Evolutionary conservation across 2,113 vertebrate genomes (phyloP), one percentile per base, ranked within the genome.

Genomic region (Procavia capensis): DNA sequence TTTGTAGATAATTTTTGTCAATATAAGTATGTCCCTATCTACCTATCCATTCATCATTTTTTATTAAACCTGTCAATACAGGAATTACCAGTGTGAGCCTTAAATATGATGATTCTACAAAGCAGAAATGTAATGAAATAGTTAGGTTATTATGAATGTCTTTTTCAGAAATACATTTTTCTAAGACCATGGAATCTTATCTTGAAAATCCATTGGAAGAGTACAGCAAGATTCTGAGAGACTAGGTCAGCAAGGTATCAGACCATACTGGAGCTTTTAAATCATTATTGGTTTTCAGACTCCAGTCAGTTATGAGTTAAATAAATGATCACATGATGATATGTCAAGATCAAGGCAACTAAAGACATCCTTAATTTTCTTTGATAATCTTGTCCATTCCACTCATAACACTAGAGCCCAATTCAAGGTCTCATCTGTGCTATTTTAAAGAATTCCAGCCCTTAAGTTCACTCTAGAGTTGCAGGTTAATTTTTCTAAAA

Each of bases 401-500:
- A 41, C 2, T 85, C 43, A 64, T 90, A 66, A 83, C 90, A 78
- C 41, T 27, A 27, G 3, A 92, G 54, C 10, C 36, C 22, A 83
- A 14, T 50, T 94, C 20, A 43, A 90, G 25, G 76, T 78, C 43
- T 36, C 50, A 86, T 43, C 5, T 85, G 61, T 9, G 16, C 24
- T 64, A 80, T 59, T 86, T 82, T 45, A 84, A 61, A 85, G 82
- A 88, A 3, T 66, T 10, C 82, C 31, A 11, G 36, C 20, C 41
- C 45, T 96, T 86, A 39, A 76, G 50, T 6, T 85, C 25, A n/a
- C 75, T 75, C n/a, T 66, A 88, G 39, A 19, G 16, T 25, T 79
- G 11, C 24, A 64, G 10, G 81, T 86, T 57, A 85, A 72, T 43
- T 78, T 97, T 95, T 70, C 78, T 70, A 39, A 96, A 94, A 45